A percentile compares a stretch with the other conserved stretches of the same genome.
phyloP scores from a whole-genome alignment of 1,140 invertebrate genomes.

The Drosophila baimaii region DNA sequence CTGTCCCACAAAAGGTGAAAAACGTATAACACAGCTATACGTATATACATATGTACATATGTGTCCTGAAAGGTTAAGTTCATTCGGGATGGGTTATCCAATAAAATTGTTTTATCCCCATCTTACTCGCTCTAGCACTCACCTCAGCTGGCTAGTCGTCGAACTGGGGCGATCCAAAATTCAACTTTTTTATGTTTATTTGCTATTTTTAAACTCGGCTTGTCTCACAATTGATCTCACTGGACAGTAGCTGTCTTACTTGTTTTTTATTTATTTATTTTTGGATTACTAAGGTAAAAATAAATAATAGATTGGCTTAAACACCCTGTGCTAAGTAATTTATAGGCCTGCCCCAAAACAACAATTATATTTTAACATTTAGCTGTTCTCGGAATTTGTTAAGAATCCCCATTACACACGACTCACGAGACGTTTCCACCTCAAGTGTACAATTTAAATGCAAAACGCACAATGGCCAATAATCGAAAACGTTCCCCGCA shows the following conservation, averaged over 20 bases:
- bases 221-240: no score
- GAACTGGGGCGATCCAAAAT: no score
- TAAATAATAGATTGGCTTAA: neutral
- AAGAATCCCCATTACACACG: conserved; percentile 1
- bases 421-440: conserved; percentile 19
- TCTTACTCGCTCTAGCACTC: no score
- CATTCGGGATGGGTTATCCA: no score
- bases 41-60: no score
- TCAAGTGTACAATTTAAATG: conserved; percentile 37
- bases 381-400: conserved; percentile 1
- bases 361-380: conserved; percentile 3
- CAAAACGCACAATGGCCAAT: conserved; percentile 30
- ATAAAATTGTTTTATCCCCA: no score
- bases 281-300: neutral
- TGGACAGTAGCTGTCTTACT: neutral
- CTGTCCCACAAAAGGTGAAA: no score
- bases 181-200: no score
- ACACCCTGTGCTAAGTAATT: neutral
- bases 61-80: no score
- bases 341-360: neutral
- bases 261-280: neutral
- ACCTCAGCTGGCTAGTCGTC: no score
- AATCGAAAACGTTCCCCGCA: conserved; percentile 17
- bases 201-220: no score
- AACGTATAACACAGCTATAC: no score